Percentiles rank a stretch among this genome's conserved stretches.
phyloP scores from a whole-genome alignment of 2,797 vertebrate genomes.

The Lophius americanus region DNA sequence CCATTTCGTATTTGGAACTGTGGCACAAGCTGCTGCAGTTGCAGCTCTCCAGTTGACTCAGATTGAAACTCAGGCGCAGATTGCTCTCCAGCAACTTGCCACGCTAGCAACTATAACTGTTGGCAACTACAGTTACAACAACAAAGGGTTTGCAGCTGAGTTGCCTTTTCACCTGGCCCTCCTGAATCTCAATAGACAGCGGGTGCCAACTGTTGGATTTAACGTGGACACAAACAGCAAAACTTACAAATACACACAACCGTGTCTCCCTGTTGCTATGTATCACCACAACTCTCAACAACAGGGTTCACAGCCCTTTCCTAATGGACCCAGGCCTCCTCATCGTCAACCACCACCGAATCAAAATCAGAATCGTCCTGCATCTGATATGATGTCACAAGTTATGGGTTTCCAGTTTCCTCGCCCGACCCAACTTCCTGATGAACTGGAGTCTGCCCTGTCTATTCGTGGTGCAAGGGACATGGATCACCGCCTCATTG shows the following conservation, averaged over 20 bases:
- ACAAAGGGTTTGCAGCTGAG: slow-evolving; percentile 31
- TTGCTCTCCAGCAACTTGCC: slow-evolving; percentile 84
- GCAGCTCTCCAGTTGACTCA: slow-evolving; percentile 87
- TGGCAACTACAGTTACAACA: slow-evolving; percentile 60
- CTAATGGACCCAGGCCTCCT: slow-evolving; percentile 53
- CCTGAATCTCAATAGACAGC: slow-evolving; percentile 73
- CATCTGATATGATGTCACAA: slow-evolving; percentile 62
- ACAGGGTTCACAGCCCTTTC: slow-evolving; percentile 62
- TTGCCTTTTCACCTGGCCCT: slow-evolving; percentile 75
- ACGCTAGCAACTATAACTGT: slow-evolving; percentile 72
- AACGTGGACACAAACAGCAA: slow-evolving; percentile 77
- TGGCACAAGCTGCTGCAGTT: slow-evolving; percentile 38
- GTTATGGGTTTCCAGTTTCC: slow-evolving; percentile 72
- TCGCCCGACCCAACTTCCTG: slow-evolving; percentile 73
- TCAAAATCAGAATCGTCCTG: slow-evolving; percentile 54
- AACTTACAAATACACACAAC: slow-evolving; percentile 55
- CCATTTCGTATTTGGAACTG: slow-evolving; percentile 68
- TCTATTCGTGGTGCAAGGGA: slow-evolving; percentile 68
- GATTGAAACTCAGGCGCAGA: slow-evolving; percentile 81
- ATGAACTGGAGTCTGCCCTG: slow-evolving; percentile 76
- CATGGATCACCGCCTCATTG: slow-evolving; percentile 72
- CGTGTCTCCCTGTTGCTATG: slow-evolving; percentile 70
- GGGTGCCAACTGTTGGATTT: slow-evolving; percentile 76
- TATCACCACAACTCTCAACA: slow-evolving; percentile 81
- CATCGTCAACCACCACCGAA: slow-evolving; percentile 56